A percentile compares a stretch with the other conserved stretches of the same genome.
phyloP scores from a whole-genome alignment of 1,140 invertebrate genomes.

The Elymnias hypermnestra region DNA sequence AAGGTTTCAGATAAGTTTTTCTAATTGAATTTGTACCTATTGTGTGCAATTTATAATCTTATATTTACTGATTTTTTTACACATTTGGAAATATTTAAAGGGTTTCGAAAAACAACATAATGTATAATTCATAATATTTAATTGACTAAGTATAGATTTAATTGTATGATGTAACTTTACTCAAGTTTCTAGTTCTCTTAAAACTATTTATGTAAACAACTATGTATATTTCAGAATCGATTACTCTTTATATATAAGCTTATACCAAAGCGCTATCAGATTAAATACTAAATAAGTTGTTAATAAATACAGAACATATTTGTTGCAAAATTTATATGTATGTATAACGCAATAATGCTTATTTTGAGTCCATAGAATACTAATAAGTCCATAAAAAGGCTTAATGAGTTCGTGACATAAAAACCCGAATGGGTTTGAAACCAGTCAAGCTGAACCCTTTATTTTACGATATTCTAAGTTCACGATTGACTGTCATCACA shows the following conservation, averaged over 20 bases:
- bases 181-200: slow-evolving; percentile 4
- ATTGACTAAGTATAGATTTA: neutral
- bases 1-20: neutral
- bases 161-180: neutral
- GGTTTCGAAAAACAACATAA: slow-evolving; percentile 35
- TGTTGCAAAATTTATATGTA: too few species aligned
- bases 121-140: neutral
- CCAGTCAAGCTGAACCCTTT: too few species aligned
- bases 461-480: too few species aligned
- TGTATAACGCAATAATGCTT: too few species aligned
- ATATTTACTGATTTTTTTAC: neutral
- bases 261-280: neutral
- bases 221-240: too few species aligned
- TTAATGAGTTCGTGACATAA: too few species aligned
- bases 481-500: too few species aligned
- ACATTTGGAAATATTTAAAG: slow-evolving; percentile 3
- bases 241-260: neutral
- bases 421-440: too few species aligned
- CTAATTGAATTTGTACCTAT: neutral
- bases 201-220: neutral
- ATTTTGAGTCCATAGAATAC: too few species aligned
- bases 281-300: too few species aligned
- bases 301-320: too few species aligned
- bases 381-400: too few species aligned
- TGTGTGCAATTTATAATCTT: neutral